These are phyloP conservation scores for Clunio marinus DNA, from an alignment of 2,888 invertebrate species.

Conservation along the genomic window DNA sequence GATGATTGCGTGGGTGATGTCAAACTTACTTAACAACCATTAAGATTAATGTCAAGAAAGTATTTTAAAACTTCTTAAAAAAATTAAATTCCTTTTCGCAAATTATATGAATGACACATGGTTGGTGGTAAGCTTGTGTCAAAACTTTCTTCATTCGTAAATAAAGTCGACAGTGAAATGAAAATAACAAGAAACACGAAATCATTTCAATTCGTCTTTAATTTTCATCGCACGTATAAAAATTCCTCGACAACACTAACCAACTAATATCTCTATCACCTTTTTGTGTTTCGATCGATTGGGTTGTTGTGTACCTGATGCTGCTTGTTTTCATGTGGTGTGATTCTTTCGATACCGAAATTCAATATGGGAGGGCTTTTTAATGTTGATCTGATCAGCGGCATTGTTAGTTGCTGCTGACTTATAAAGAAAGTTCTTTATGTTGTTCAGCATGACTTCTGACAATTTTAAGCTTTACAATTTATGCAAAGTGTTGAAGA, in stretches of 20 bases:
- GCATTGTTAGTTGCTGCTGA: not conserved
- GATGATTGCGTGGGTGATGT: not conserved
- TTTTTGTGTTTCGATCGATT: not conserved
- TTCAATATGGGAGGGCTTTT: conserved; percentile 31
- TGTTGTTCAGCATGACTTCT: too few species aligned
- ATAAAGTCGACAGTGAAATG: not conserved
- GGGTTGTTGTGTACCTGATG: conserved; percentile 32
- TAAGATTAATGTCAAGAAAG: too few species aligned
- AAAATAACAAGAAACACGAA: conserved; percentile 26
- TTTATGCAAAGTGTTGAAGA: conserved; percentile 21
- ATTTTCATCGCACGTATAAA: conserved; percentile 39
- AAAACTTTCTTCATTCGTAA: conserved; percentile 5
- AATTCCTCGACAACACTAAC: not conserved
- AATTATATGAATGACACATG: too few species aligned
- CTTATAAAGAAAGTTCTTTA: too few species aligned
- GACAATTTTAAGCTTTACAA: too few species aligned
- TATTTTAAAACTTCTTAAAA: too few species aligned
- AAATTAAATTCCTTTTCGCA: too few species aligned
- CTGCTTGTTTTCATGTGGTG: conserved; percentile 29
- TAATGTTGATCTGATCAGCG: conserved; percentile 20
- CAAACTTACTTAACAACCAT: too few species aligned
- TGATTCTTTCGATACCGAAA: conserved; percentile 12
- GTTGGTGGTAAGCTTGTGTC: too few species aligned
- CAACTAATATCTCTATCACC: conserved; percentile 37
- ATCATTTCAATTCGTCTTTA: conserved; percentile 19